phyloP scores from a whole-genome alignment of 2,888 invertebrate genomes.

The Schizaphis graminum region DNA sequence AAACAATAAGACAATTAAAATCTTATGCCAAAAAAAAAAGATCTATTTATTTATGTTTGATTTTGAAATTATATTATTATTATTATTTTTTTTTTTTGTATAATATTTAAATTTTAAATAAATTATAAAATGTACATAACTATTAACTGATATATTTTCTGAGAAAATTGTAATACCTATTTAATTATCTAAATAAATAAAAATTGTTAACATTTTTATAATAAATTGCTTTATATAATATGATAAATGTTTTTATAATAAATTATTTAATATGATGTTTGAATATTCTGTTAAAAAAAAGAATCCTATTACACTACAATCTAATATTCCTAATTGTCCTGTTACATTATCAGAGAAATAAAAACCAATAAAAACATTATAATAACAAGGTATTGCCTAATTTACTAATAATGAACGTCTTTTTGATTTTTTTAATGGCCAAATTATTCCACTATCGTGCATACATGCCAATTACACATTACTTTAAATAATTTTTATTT shows the following conservation, averaged over 20 bases:
- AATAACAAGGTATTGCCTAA: not conserved
- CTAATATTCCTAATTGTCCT: not conserved
- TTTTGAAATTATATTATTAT: constrained; percentile 31
- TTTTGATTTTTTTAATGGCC: not conserved
- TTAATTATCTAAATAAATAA: not conserved
- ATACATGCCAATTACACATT: not conserved
- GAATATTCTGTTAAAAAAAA: not conserved
- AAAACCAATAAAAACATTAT: not conserved
- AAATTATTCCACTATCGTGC: not conserved
- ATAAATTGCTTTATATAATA: not conserved
- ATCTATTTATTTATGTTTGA: constrained; percentile 26
- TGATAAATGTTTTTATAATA: constrained; percentile 3
- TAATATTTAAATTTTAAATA: constrained; percentile 25
- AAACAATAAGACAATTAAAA: not conserved
- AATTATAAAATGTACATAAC: not conserved
- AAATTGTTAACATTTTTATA: not conserved
- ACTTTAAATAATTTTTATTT: not conserved
- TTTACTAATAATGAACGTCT: not conserved
- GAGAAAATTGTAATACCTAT: not conserved
- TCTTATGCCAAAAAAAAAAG: not conserved
- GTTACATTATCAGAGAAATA: not conserved
- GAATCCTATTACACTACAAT: not conserved
- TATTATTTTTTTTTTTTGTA: not conserved
- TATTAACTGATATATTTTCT: not conserved
- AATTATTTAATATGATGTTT: not conserved